Evolutionary conservation across 2,113 vertebrate genomes (phyloP).

Genomic region (Clinocottus analis): DNA sequence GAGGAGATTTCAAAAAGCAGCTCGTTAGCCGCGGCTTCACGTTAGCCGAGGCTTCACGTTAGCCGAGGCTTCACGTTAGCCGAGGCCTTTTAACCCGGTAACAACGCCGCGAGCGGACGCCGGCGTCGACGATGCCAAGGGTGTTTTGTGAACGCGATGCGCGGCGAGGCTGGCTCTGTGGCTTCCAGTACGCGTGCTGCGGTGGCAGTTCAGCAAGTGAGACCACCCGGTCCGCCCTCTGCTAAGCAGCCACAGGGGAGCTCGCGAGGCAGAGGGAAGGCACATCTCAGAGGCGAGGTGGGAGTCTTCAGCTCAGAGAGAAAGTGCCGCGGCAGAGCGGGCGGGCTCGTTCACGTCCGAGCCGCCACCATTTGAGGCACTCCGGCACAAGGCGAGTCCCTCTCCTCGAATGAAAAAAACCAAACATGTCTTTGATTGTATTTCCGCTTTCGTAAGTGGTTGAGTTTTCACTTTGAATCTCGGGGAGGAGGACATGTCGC

Average conservation of each 20-base stretch:
- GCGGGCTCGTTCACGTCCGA: constrained; percentile 39
- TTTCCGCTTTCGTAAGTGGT: constrained; percentile 30
- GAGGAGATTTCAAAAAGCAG: not conserved
- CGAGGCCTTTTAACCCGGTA: not conserved
- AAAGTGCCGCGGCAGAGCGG: constrained; percentile 53
- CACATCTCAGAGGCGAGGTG: constrained; percentile 44
- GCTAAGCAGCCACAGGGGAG: constrained; percentile 57
- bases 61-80: constrained; percentile 1
- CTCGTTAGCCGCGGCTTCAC: constrained; percentile 22
- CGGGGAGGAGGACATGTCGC: constrained; percentile 23
- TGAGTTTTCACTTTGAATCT: constrained; percentile 40
- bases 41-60: not conserved
- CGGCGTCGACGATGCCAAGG: not conserved
- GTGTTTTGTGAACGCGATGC: not conserved
- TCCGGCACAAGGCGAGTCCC: constrained; percentile 11
- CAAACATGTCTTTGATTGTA: constrained; percentile 17
- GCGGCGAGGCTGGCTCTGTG: not conserved
- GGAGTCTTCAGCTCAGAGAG: constrained; percentile 57
- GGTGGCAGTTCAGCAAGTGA: constrained; percentile 41
- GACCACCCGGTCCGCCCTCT: constrained; percentile 44
- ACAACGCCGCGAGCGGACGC: constrained; percentile 19
- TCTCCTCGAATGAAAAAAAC: not conserved
- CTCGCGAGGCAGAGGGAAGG: constrained; percentile 38
- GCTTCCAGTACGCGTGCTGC: constrained; percentile 11
- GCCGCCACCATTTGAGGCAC: not conserved